phyloP scores from a whole-genome alignment of 2,113 vertebrate genomes.

The Dicerorhinus sumatrensis region DNA sequence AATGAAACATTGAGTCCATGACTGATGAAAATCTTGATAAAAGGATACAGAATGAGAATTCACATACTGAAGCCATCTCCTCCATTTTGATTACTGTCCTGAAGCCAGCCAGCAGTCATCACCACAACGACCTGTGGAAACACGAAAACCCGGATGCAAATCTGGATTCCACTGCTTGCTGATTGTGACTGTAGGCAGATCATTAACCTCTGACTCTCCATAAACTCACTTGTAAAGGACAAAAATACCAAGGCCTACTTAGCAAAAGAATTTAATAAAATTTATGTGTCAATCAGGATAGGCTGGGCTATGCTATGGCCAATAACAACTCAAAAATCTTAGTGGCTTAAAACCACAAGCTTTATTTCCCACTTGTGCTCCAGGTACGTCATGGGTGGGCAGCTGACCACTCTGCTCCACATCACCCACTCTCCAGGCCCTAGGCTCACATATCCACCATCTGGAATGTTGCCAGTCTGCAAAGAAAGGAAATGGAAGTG shows the following conservation, averaged over 20 bases:
- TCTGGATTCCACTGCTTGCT: not conserved
- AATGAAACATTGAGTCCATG: slow-evolving; percentile 20
- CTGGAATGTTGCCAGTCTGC: not conserved
- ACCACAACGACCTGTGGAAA: not conserved
- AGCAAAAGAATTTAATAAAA: slow-evolving; percentile 19
- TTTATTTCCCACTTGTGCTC: not conserved
- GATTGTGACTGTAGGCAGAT: not conserved
- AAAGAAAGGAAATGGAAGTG: not conserved
- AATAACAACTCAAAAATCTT: not conserved
- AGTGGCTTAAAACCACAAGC: not conserved
- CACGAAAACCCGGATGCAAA: not conserved
- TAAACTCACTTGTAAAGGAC: not conserved
- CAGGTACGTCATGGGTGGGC: too few species aligned
- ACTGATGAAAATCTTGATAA: slow-evolving; percentile 7
- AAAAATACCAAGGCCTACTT: not conserved
- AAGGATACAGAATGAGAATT: not conserved
- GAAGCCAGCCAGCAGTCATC: not conserved
- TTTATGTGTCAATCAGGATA: not conserved
- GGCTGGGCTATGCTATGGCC: not conserved
- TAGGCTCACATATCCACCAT: not conserved
- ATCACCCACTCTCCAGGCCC: not conserved
- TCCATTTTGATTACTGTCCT: not conserved
- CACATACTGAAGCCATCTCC: not conserved
- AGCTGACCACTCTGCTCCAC: not conserved
- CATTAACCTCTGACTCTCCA: not conserved